Percentiles rank a stretch among this genome's conserved stretches.
Conservation (phyloP, 2,888 invertebrate genomes). For the Mythimna impura region DNA sequence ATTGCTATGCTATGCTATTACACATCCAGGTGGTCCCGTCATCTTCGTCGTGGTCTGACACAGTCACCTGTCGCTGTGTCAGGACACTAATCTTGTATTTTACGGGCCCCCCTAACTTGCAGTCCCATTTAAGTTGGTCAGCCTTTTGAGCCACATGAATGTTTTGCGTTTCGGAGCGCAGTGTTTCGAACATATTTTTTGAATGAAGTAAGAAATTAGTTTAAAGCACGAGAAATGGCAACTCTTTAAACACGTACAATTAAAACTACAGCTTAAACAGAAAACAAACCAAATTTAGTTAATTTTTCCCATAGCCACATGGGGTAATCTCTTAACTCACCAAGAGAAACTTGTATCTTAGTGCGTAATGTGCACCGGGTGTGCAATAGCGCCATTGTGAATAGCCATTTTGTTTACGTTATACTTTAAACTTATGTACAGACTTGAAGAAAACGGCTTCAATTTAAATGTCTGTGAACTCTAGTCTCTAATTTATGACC, state of each 20-base stretch:
- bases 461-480: conserved; percentile 21
- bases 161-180: too few relatives aligned
- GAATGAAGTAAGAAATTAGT: too few relatives aligned
- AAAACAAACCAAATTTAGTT: neutral
- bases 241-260: neutral
- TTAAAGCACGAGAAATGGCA: too few relatives aligned
- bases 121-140: too few relatives aligned
- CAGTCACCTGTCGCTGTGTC: too few relatives aligned
- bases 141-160: too few relatives aligned
- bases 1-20: too few relatives aligned
- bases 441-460: conserved; percentile 5
- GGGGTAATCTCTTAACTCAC: neutral
- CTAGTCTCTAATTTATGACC: conserved; percentile 10
- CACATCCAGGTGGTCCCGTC: too few relatives aligned
- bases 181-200: too few relatives aligned
- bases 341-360: neutral
- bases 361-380: neutral
- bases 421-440: conserved; percentile 9
- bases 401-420: conserved; percentile 8
- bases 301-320: neutral
- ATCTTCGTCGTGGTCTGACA: too few relatives aligned
- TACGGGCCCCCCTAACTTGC: too few relatives aligned
- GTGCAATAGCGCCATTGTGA: conserved; percentile 5
- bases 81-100: too few relatives aligned
- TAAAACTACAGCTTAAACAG: neutral